Evolutionary conservation across 1,140 invertebrate species (phyloP).

Genomic region (Acromyrmex echinatior): DNA sequence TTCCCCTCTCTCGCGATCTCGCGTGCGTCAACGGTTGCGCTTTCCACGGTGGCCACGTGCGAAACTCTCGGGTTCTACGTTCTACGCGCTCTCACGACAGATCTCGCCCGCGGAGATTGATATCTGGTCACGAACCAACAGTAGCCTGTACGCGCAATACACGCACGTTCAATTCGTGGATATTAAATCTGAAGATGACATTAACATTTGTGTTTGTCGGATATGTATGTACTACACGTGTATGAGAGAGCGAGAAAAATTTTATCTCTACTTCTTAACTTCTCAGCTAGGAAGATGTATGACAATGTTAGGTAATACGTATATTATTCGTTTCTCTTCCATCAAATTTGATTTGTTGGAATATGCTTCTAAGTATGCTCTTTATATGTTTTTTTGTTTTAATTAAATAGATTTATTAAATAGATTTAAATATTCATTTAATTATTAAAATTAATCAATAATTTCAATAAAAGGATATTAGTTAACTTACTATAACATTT

Average conservation of each 20-base stretch:
- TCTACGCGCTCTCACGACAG: conserved; percentile 45
- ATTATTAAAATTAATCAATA: too few species aligned
- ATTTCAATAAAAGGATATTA: too few species aligned
- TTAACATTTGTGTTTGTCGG: neutral
- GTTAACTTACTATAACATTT: too few species aligned
- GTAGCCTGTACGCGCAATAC: conserved; percentile 28
- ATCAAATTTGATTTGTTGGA: neutral
- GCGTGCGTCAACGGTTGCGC: conserved; percentile 57
- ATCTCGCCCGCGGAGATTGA: conserved; percentile 63
- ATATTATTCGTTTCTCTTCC: conserved; percentile 12
- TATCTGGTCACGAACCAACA: conserved; percentile 57
- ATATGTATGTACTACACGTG: neutral
- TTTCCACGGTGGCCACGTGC: conserved; percentile 65
- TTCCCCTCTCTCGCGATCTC: conserved; percentile 40
- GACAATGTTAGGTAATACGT: neutral
- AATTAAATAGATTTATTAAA: conserved; percentile 30
- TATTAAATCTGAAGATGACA: conserved; percentile 59
- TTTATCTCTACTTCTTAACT: neutral
- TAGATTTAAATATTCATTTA: neutral
- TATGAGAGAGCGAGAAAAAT: neutral
- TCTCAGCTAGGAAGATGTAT: neutral
- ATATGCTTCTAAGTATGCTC: conserved; percentile 6
- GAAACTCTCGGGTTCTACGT: conserved; percentile 51
- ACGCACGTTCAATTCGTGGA: conserved; percentile 32
- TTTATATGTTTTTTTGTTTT: too few species aligned